phyloP scores from a whole-genome alignment of 2,113 vertebrate species.

The Gopherus flavomarginatus region DNA sequence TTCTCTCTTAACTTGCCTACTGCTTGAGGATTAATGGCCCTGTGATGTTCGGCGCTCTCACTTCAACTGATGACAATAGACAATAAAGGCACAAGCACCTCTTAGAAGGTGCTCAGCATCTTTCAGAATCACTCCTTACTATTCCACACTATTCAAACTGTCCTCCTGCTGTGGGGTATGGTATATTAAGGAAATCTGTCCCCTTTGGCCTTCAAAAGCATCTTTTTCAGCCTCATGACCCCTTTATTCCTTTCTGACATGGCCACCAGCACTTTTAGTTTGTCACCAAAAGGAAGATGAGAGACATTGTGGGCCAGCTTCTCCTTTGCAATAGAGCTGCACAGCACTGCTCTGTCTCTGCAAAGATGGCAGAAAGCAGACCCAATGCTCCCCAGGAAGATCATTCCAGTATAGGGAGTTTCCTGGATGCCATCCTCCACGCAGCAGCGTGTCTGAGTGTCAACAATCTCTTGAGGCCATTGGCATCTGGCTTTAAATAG shows the following conservation, averaged over 20 bases:
- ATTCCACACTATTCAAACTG: conserved; percentile 1
- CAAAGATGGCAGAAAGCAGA: background rate
- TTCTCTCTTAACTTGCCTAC: background rate
- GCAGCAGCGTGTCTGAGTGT: background rate
- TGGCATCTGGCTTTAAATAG: background rate
- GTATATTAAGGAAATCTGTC: background rate
- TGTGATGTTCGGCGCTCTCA: background rate
- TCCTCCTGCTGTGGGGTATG: background rate
- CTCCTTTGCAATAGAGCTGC: background rate
- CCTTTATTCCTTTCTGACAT: background rate
- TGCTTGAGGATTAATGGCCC: conserved; percentile 9
- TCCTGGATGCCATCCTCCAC: background rate
- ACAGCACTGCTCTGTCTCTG: rapidly evolving
- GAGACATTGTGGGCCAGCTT: background rate
- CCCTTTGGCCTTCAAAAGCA: background rate
- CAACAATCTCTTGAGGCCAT: background rate
- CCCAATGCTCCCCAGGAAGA: background rate
- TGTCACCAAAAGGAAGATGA: background rate
- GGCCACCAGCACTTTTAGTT: background rate
- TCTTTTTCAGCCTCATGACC: background rate
- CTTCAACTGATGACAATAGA: background rate
- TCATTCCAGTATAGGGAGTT: background rate
- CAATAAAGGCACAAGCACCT: background rate
- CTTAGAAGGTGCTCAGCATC: background rate
- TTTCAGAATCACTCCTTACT: background rate